Conservation (phyloP, 2,888 invertebrate genomes). For the Athalia cordata region DNA sequence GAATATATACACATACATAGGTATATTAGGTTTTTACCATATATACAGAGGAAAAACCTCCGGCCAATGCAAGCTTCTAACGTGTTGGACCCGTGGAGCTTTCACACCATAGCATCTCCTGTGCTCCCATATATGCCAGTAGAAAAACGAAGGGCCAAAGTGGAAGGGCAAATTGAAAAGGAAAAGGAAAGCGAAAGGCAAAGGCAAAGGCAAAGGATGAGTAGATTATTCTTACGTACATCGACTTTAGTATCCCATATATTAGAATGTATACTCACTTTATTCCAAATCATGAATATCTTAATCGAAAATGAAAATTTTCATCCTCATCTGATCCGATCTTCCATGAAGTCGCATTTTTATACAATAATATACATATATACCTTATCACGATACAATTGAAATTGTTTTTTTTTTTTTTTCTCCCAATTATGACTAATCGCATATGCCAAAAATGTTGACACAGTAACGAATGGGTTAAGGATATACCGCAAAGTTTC, state of each 20-base stretch:
- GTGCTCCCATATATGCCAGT: not conserved
- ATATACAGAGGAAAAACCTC: not conserved
- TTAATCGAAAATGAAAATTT: conserved; percentile 1
- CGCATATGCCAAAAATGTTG: too few relatives aligned
- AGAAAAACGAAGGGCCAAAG: not conserved
- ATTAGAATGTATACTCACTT: not conserved
- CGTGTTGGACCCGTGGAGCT: not conserved
- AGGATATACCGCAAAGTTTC: too few relatives aligned
- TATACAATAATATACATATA: too few relatives aligned
- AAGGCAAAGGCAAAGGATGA: not conserved
- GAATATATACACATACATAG: not conserved
- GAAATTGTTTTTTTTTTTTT: too few relatives aligned
- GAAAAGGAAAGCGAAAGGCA: not conserved
- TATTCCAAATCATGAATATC: not conserved
- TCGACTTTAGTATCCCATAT: too few relatives aligned
- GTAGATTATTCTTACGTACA: not conserved
- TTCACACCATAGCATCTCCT: not conserved
- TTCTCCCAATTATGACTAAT: too few relatives aligned
- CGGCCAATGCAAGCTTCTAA: not conserved
- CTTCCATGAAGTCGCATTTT: too few relatives aligned
- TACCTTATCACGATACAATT: too few relatives aligned
- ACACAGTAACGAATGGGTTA: too few relatives aligned
- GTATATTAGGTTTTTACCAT: not conserved
- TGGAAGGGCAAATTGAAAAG: not conserved
- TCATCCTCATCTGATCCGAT: too few relatives aligned